Percentiles rank a stretch among this genome's conserved stretches.
Evolutionary conservation across 1,140 invertebrate species (phyloP).

Genomic region (Varroa destructor): DNA sequence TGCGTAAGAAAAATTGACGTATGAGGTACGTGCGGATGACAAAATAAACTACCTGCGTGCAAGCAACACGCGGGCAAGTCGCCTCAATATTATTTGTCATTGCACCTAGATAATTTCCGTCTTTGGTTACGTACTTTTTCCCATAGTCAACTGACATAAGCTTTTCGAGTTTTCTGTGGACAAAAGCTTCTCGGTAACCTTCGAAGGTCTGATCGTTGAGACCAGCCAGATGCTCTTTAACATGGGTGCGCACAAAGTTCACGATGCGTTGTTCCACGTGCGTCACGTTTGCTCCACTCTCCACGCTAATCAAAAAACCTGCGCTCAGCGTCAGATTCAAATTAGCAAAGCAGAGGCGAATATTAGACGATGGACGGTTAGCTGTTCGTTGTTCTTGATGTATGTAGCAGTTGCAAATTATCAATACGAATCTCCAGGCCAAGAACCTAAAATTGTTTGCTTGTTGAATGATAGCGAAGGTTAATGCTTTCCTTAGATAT

Average conservation of each 20-base stretch:
- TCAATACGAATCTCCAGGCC: not conserved
- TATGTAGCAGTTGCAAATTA: not conserved
- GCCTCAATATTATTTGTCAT: too few species aligned
- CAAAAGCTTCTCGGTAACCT: not conserved
- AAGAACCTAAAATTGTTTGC: not conserved
- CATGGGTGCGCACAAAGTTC: slow-evolving; percentile 1
- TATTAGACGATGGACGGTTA: not conserved
- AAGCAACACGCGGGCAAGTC: too few species aligned
- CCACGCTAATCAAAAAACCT: slow-evolving; percentile 11
- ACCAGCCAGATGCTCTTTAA: not conserved
- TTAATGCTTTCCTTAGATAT: not conserved
- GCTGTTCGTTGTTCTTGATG: not conserved
- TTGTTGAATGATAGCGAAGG: not conserved
- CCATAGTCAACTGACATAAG: not conserved
- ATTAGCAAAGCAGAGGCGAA: not conserved
- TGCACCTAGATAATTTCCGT: too few species aligned
- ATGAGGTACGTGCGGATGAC: too few species aligned
- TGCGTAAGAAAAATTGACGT: too few species aligned
- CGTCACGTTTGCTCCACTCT: not conserved
- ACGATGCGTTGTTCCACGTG: slow-evolving; percentile 9
- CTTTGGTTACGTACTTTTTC: too few species aligned
- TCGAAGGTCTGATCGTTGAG: not conserved
- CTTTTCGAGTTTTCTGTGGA: slow-evolving; percentile 18
- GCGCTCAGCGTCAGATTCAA: not conserved
- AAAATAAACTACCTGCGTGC: too few species aligned